Base-by-base conservation (phyloP, 2,797 vertebrate genomes). In the Gymnoscopelus braueri region DNA sequence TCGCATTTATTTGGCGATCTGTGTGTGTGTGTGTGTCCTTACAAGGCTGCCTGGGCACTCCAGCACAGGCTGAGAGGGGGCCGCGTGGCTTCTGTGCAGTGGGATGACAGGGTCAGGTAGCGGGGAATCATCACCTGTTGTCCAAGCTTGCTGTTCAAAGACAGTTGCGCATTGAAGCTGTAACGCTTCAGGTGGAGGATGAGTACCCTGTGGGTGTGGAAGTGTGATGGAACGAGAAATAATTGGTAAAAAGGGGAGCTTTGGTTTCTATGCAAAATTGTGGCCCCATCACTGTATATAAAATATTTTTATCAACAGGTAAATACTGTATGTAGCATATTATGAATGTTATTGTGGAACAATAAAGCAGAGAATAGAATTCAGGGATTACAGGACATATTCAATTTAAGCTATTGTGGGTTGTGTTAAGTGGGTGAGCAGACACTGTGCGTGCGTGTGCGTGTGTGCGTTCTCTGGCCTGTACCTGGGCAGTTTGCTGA, bases 151-250 rank as follows among this genome's bases (percentile, higher is more conserved):
- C 96, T 98, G 88, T 98, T 99, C 67, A 98, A 92, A 51, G 98
- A 98, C 69, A 99, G 93, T 77, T 97, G 94, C 69, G 98, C 95
- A 50, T 98, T 98, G 88, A 97, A 99, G 90, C 97, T 99, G 80
- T 99, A 99, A 35, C 98, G 93, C 88, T 99, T 99, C 83, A 99
- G 93, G 86, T 99, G 98, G 73, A 99, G 96, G 86, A 99, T 99
- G 74, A 99, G 93, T 52, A 99, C 95, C 89, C 98, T 99, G 85
- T 10, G 39, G 6, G 39, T 1, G 14, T 32, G 63, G 15, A 7
- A 63, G 7, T 56, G 50, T 51, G 57, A 2, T 51, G 6, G 0
- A 11, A 10, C 49, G 1, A 67, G 13, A 60, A 29, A 29, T 3
- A 2, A 29, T 29, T 10, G 39, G 39, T 44, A 7, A 10, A 47